phyloP scores from a whole-genome alignment of 53 echinoderm and acorn worm genomes.

The Henricia sp. region DNA sequence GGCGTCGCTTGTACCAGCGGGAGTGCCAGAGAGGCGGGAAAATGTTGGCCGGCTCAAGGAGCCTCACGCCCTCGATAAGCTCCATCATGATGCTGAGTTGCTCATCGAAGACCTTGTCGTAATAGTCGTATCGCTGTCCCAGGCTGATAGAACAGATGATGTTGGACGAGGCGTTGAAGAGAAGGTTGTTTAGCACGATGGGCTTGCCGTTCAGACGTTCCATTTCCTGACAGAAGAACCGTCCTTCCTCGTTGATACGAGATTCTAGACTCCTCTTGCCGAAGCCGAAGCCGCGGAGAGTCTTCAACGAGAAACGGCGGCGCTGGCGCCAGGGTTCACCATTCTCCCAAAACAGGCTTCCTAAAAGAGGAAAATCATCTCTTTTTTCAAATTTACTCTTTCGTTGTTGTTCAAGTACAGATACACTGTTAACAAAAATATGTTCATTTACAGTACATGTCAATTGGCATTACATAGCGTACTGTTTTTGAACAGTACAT shows the following conservation, averaged over 20 bases:
- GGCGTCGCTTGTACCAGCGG: slow-evolving; percentile 30
- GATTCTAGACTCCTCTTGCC: slow-evolving; percentile 46
- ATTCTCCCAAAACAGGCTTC: slow-evolving; percentile 53
- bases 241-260: slow-evolving; percentile 43
- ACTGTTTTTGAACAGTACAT: too few relatives aligned
- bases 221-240: slow-evolving; percentile 53
- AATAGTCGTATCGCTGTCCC: slow-evolving; percentile 23
- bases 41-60: slow-evolving; percentile 54
- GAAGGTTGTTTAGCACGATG: slow-evolving; percentile 23
- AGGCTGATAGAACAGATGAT: slow-evolving; percentile 38
- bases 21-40: slow-evolving; percentile 60
- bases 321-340: slow-evolving; percentile 46
- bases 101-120: slow-evolving; percentile 34
- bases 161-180: slow-evolving; percentile 53
- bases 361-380: background rate
- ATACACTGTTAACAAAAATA: too few relatives aligned
- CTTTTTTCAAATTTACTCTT: too few relatives aligned
- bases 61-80: slow-evolving; percentile 36
- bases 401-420: too few relatives aligned
- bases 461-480: too few relatives aligned
- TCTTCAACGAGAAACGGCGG: slow-evolving; percentile 39
- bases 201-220: slow-evolving; percentile 29
- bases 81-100: slow-evolving; percentile 44
- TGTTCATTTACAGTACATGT: too few relatives aligned
- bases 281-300: slow-evolving; percentile 44